A percentile compares a stretch with the other conserved stretches of the same genome.
Conservation (phyloP, 2,113 vertebrate genomes). For the Proteles cristata region DNA sequence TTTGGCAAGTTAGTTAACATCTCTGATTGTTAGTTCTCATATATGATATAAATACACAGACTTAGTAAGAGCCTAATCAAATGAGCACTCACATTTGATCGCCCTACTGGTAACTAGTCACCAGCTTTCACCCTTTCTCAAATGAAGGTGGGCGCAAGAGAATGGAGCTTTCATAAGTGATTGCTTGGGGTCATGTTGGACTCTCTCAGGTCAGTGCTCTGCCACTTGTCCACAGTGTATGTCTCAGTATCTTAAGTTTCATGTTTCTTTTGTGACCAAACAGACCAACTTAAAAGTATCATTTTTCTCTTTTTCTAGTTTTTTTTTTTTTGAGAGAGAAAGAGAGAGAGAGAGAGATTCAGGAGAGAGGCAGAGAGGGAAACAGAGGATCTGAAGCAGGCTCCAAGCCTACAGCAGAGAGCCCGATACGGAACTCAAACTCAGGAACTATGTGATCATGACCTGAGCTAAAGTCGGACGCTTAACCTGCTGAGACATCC, state of each 20-base stretch:
- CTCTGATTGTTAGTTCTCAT: conserved; percentile 42
- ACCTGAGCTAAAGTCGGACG: too few species aligned
- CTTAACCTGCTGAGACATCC: too few species aligned
- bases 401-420: too few species aligned
- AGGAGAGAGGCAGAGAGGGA: too few species aligned
- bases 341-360: too few species aligned
- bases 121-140: background rate
- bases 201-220: background rate
- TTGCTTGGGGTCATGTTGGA: background rate
- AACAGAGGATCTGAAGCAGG: too few species aligned
- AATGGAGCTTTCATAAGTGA: background rate
- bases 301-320: background rate
- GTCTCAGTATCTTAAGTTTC: background rate
- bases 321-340: too few species aligned
- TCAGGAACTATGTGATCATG: too few species aligned
- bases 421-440: too few species aligned
- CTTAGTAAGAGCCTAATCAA: conserved; percentile 22
- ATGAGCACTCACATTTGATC: background rate
- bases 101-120: background rate
- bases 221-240: background rate
- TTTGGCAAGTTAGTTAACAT: conserved; percentile 43
- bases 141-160: background rate
- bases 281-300: background rate
- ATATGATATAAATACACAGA: background rate
- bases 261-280: background rate